Conservation (phyloP, 1,140 invertebrate species). For the Drosophila repleta region DNA sequence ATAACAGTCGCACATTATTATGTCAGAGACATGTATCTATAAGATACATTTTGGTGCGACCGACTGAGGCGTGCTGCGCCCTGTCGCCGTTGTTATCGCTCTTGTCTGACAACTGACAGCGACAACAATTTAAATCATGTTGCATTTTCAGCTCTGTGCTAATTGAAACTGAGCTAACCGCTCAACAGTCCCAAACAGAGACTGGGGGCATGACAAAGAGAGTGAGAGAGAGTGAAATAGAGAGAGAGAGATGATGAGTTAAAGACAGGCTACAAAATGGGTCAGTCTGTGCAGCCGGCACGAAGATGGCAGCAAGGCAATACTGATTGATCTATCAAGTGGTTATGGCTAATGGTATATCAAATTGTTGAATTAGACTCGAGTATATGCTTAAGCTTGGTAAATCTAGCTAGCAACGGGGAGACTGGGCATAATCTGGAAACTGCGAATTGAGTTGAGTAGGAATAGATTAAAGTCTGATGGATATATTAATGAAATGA, state of each 20-base stretch:
- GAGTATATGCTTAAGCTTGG: no score
- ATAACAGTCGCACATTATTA: constrained; percentile 37
- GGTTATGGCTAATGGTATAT: no score
- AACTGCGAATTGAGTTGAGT: no score
- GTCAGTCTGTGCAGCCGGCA: constrained; percentile 16
- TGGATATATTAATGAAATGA: no score
- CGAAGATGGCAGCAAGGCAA: no score
- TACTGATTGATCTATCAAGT: background rate
- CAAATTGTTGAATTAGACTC: no score
- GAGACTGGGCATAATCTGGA: no score
- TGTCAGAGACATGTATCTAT: constrained; percentile 63
- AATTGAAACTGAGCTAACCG: constrained; percentile 64
- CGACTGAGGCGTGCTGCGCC: constrained; percentile 23
- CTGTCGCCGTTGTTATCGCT: constrained; percentile 59
- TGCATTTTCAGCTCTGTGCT: constrained; percentile 58
- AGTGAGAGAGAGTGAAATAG: background rate
- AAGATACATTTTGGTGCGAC: constrained; percentile 62
- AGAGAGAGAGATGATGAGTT: background rate
- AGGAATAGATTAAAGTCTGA: no score
- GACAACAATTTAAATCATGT: constrained; percentile 79
- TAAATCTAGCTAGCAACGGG: no score
- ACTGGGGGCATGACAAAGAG: background rate
- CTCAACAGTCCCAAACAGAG: no score
- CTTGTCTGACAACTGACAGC: constrained; percentile 67
- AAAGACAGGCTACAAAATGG: constrained; percentile 26